Evolutionary conservation across 1,140 invertebrate genomes (phyloP).

Genomic region (Cydia strobilella): DNA sequence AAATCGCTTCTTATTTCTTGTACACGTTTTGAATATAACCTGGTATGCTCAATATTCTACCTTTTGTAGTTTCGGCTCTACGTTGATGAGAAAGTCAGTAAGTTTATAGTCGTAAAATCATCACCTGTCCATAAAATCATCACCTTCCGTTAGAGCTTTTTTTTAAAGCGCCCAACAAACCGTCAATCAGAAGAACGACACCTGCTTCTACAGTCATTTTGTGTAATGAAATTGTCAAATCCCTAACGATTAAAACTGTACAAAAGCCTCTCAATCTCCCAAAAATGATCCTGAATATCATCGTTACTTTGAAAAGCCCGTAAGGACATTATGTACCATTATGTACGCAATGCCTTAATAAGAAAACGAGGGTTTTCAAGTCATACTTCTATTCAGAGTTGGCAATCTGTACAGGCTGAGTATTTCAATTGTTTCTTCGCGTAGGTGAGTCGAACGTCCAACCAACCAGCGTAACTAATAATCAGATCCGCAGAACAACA

Average conservation of each 20-base stretch:
- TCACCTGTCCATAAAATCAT: too few species aligned
- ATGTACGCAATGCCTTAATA: slow-evolving; percentile 14
- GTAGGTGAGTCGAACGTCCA: neutral
- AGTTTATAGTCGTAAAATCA: too few species aligned
- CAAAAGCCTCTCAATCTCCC: slow-evolving; percentile 2
- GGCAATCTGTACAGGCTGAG: neutral
- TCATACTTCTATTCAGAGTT: slow-evolving; percentile 5
- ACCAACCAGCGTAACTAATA: neutral
- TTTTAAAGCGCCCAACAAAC: too few species aligned
- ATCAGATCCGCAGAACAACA: neutral
- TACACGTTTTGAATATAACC: too few species aligned
- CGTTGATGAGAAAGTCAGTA: too few species aligned
- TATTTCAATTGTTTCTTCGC: neutral
- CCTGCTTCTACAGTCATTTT: neutral
- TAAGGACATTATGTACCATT: too few species aligned
- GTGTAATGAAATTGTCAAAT: neutral
- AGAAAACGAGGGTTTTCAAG: slow-evolving; percentile 18
- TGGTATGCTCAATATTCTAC: too few species aligned
- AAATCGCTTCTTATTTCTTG: too few species aligned
- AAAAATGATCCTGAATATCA: slow-evolving; percentile 15
- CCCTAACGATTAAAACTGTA: slow-evolving; percentile 8
- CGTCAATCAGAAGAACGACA: neutral
- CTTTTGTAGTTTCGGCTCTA: too few species aligned
- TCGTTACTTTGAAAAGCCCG: slow-evolving; percentile 8
- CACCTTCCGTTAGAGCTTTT: too few species aligned